Evolutionary conservation across 1,140 invertebrate species (phyloP), one percentile per base, ranked within the genome.

Genomic region (Atopsyche davidsoni): DNA sequence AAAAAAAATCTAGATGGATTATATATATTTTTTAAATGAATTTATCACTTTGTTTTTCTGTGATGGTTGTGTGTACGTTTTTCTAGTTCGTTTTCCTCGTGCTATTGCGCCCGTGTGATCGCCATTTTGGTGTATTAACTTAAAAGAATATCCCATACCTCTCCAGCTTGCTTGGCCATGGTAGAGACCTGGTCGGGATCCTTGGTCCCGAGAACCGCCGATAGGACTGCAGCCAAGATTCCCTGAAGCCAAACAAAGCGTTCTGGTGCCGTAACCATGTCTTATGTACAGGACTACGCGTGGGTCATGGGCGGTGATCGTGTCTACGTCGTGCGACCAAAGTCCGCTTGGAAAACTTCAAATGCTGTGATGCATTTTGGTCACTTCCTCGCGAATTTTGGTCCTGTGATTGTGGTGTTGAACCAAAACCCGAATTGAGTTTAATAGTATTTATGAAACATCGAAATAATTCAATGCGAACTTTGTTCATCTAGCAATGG

Each of bases 91-190:
- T 28, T 28, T 28, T 28, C 7, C 7, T 28, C 7, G 25, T 28
- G 25, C 7, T 28, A n/a, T 28, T 28, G 25, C 25, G 13, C 13
- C 13, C 13, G 7, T 28, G 25, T 28, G 7, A 28, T 28, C 13
- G 7, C 25, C 7, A n/a, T 28, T 9, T 28, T 7, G 13, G 25
- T 9, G 13, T 28, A 28, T 9, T 9, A 28, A 28, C 25, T 38
- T 17, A 39, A 17, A 22, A 39, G 39, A 39, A 38, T 53, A 42
- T 23, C 63, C 78, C 83, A 80, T 85, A 92, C 89, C 87, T 93
- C 87, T 70, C 87, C 86, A 69, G 89, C 88, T 75, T 93, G 89
- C 76, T 90, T 90, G 75, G 88, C 89, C 85, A 92, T 89, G 69
- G 82, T 83, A 72, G 87, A 82, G 64, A 91, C 85, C 74, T 89